Evolutionary conservation across 2,888 invertebrate species (phyloP).

Genomic region (Drosophila bunnanda): DNA sequence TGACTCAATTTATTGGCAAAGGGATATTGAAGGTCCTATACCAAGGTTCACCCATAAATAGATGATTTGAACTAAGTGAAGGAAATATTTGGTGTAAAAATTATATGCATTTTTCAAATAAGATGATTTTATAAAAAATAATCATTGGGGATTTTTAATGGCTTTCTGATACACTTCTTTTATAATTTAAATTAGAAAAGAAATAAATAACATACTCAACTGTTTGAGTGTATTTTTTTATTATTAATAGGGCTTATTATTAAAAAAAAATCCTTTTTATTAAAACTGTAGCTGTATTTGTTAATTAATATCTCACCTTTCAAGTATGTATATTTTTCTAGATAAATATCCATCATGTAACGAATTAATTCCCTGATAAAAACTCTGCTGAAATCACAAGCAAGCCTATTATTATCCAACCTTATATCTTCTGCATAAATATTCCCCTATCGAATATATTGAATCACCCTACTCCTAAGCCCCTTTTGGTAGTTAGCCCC

Average conservation of each 20-base stretch:
- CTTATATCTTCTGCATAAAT: neutral
- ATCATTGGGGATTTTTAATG: neutral
- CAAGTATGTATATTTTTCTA: too few relatives aligned
- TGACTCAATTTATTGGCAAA: slow-evolving; percentile 9
- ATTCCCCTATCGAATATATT: neutral
- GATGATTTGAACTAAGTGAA: neutral
- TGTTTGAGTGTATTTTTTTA: neutral
- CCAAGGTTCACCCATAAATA: neutral
- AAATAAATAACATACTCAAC: neutral
- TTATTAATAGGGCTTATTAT: too few relatives aligned
- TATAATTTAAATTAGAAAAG: neutral
- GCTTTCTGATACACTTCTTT: too few relatives aligned
- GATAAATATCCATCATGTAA: too few relatives aligned
- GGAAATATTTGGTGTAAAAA: neutral
- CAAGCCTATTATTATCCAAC: neutral
- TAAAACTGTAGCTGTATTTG: too few relatives aligned
- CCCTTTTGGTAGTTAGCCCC: slow-evolving; percentile 18
- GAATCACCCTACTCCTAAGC: slow-evolving; percentile 28
- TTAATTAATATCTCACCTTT: too few relatives aligned
- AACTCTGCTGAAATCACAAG: too few relatives aligned
- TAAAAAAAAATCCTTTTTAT: too few relatives aligned
- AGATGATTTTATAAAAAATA: neutral
- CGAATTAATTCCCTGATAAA: too few relatives aligned
- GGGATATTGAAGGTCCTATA: neutral
- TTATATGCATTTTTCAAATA: neutral